A percentile compares a stretch with the other conserved stretches of the same genome.
phyloP scores from a whole-genome alignment of 2,888 invertebrate species.

The Ophioninae sp. region DNA sequence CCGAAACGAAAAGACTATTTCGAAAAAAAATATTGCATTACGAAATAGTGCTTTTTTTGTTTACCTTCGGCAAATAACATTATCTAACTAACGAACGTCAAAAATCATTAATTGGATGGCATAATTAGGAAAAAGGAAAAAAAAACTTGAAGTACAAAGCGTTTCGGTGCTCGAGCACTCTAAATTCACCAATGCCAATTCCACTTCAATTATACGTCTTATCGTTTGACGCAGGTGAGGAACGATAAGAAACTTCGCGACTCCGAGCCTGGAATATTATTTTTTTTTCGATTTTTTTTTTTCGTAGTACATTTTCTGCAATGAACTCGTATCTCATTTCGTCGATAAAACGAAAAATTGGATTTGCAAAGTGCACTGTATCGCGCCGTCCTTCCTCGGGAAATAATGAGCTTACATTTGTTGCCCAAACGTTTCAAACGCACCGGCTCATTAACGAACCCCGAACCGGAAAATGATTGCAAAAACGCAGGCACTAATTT shows the following conservation, averaged over 20 bases:
- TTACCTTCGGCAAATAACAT: no score
- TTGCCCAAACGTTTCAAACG: no score
- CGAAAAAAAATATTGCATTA: no score
- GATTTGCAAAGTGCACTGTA: neutral
- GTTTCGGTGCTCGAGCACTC: constrained; percentile 19
- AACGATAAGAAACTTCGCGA: constrained; percentile 22
- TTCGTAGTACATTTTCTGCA: neutral
- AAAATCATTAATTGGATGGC: no score
- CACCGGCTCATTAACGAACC: no score
- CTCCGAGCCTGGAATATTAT: neutral
- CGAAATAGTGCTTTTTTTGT: no score
- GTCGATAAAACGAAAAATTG: neutral
- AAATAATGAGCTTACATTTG: no score
- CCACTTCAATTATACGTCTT: constrained; percentile 49
- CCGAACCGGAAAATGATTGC: no score
- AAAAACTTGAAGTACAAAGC: constrained; percentile 30
- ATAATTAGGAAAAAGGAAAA: neutral
- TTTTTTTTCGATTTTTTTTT: neutral
- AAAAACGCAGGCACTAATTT: no score
- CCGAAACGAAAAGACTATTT: no score
- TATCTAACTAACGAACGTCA: no score
- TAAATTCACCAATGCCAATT: constrained; percentile 11
- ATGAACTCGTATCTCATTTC: no score
- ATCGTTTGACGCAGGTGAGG: constrained; percentile 32
- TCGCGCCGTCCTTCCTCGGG: neutral